phyloP scores from a whole-genome alignment of 2,888 invertebrate genomes.

The Fabriciana adippe region DNA sequence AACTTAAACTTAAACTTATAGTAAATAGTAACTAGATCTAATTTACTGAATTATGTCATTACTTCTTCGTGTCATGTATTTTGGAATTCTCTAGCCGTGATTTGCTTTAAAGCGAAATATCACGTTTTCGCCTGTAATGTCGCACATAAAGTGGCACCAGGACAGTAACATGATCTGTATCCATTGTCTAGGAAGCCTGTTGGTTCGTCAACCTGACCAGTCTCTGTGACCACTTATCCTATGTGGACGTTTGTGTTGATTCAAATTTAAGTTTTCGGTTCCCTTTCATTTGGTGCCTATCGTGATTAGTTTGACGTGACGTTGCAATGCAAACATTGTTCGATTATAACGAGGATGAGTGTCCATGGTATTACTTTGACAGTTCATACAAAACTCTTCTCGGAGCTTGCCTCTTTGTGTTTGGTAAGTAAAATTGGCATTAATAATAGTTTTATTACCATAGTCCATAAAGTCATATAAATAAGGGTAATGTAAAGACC shows the following conservation, averaged over 20 bases:
- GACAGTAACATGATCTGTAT: conserved; percentile 60
- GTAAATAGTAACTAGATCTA: too few species aligned
- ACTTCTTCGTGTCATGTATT: too few species aligned
- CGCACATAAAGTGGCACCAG: conserved; percentile 62
- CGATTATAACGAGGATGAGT: conserved; percentile 72
- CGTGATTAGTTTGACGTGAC: conserved; percentile 46
- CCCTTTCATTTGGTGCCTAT: conserved; percentile 56
- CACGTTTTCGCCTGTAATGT: conserved; percentile 65
- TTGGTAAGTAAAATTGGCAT: conserved; percentile 65
- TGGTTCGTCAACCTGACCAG: conserved; percentile 75
- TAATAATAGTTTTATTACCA: too few species aligned
- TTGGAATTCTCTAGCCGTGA: not conserved
- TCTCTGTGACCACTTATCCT: conserved; percentile 65
- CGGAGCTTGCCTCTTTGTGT: conserved; percentile 78
- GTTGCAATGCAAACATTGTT: conserved; percentile 62
- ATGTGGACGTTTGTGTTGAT: conserved; percentile 66
- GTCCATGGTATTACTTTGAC: conserved; percentile 81
- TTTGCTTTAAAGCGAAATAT: not conserved
- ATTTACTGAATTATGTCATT: too few species aligned
- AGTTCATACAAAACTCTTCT: conserved; percentile 78
- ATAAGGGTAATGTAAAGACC: not conserved
- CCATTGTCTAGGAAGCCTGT: conserved; percentile 60
- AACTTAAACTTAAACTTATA: too few species aligned
- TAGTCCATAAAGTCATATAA: not conserved
- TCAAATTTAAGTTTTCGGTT: conserved; percentile 38